Evolutionary conservation across 2,888 invertebrate genomes (phyloP).

Genomic region (Drosophila birchii): DNA sequence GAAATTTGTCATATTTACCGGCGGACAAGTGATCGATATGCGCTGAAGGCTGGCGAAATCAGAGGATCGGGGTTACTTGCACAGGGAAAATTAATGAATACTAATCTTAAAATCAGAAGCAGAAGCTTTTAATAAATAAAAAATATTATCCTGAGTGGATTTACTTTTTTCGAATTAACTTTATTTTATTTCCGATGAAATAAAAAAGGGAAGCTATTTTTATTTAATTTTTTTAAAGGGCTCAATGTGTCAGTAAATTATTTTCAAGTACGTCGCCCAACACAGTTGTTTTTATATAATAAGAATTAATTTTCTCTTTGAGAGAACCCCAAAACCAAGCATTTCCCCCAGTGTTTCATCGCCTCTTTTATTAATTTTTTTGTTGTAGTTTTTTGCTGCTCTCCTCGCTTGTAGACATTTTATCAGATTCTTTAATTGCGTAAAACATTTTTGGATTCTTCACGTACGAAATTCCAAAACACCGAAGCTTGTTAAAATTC

Average conservation of each 20-base stretch:
- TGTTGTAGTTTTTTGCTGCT: constrained; percentile 33
- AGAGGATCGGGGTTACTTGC: constrained; percentile 14
- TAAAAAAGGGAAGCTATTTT: too few species aligned
- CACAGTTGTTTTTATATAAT: too few species aligned
- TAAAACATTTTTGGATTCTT: constrained; percentile 81
- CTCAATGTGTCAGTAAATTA: too few species aligned
- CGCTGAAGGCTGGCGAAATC: constrained; percentile 39
- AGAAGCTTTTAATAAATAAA: too few species aligned
- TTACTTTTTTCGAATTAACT: neutral
- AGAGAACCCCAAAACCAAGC: neutral
- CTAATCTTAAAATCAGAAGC: too few species aligned
- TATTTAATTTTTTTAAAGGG: too few species aligned
- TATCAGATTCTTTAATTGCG: constrained; percentile 81
- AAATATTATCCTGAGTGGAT: neutral
- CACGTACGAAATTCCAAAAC: constrained; percentile 80
- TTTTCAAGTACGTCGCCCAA: too few species aligned
- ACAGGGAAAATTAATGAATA: neutral
- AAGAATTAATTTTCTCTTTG: neutral
- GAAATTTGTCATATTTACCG: constrained; percentile 78
- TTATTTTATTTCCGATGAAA: neutral
- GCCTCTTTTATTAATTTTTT: neutral
- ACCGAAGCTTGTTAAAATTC: constrained; percentile 80
- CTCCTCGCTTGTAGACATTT: constrained; percentile 78
- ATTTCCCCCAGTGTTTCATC: constrained; percentile 2
- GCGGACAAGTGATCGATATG: constrained; percentile 73